phyloP scores from a whole-genome alignment of 2,113 vertebrate species.

The Mus spicilegus region DNA sequence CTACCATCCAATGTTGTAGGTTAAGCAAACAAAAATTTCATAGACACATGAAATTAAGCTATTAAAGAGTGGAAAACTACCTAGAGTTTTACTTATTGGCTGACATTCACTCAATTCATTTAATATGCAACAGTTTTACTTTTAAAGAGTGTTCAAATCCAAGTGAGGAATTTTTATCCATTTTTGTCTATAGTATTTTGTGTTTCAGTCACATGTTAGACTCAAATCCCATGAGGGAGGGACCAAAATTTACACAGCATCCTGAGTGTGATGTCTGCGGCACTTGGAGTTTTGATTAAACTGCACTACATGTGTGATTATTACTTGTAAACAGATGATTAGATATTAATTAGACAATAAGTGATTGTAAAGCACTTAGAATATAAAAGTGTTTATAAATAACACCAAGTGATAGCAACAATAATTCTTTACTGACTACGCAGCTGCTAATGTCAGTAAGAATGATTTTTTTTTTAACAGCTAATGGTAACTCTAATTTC shows the following conservation, averaged over 20 bases:
- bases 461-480: constrained; percentile 72
- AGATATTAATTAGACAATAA: constrained; percentile 85
- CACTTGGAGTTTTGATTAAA: constrained; percentile 81
- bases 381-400: constrained; percentile 85
- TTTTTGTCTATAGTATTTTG: constrained; percentile 10
- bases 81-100: constrained; percentile 3
- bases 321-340: constrained; percentile 84
- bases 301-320: constrained; percentile 80
- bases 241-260: constrained; percentile 73
- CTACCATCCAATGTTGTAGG: constrained; percentile 59
- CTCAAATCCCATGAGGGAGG: constrained; percentile 37
- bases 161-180: constrained; percentile 32
- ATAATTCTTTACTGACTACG: constrained; percentile 80
- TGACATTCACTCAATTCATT: constrained; percentile 50
- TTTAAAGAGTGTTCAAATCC: constrained; percentile 66
- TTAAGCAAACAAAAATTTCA: constrained; percentile 59
- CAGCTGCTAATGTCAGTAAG: constrained; percentile 80
- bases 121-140: constrained; percentile 35
- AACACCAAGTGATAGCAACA: constrained; percentile 77
- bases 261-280: constrained; percentile 68
- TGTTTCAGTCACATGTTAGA: constrained; percentile 59
- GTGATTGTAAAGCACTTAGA: constrained; percentile 84
- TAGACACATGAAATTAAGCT: constrained; percentile 44
- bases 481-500: constrained; percentile 77
- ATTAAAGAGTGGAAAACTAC: constrained; percentile 62